These are phyloP conservation scores for Saccostrea cuccullata DNA, from an alignment of 1,140 invertebrate genomes.

Conservation along the genomic window DNA sequence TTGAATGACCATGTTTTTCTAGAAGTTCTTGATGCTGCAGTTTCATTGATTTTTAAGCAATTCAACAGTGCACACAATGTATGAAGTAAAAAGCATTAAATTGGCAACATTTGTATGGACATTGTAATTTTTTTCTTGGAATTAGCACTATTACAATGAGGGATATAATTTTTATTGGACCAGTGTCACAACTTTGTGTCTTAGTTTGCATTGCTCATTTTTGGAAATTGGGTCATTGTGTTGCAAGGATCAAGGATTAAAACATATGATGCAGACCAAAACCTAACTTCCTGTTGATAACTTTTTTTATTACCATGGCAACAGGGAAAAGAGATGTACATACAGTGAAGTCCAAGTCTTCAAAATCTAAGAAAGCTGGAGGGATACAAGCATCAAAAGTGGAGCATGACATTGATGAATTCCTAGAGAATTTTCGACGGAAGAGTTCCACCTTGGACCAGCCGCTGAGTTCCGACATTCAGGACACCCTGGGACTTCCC, in stretches of 20 bases:
- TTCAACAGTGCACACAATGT: neutral
- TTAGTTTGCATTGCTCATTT: neutral
- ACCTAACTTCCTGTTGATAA: neutral
- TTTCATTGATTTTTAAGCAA: conserved; percentile 16
- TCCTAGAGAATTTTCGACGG: conserved; percentile 68
- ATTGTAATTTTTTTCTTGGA: neutral
- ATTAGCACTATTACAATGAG: too few species aligned
- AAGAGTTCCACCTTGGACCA: conserved; percentile 64
- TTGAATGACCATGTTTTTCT: neutral
- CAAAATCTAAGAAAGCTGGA: conserved; percentile 3
- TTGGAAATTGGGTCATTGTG: neutral
- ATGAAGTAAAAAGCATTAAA: neutral
- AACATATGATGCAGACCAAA: neutral
- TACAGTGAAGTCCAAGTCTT: conserved; percentile 6
- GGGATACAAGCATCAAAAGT: conserved; percentile 58
- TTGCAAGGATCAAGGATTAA: neutral
- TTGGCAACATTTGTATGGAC: conserved; percentile 1
- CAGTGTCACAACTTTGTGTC: neutral
- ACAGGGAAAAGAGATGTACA: neutral
- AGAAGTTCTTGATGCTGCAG: conserved; percentile 14
- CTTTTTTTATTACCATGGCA: conserved; percentile 32
- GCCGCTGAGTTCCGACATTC: conserved; percentile 57
- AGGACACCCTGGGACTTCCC: conserved; percentile 55
- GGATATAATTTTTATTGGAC: neutral
- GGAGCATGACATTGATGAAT: conserved; percentile 68